Percentiles rank a stretch among this genome's conserved stretches.
Conservation (phyloP, 2,113 vertebrate species). For the Trachemys scripta region DNA sequence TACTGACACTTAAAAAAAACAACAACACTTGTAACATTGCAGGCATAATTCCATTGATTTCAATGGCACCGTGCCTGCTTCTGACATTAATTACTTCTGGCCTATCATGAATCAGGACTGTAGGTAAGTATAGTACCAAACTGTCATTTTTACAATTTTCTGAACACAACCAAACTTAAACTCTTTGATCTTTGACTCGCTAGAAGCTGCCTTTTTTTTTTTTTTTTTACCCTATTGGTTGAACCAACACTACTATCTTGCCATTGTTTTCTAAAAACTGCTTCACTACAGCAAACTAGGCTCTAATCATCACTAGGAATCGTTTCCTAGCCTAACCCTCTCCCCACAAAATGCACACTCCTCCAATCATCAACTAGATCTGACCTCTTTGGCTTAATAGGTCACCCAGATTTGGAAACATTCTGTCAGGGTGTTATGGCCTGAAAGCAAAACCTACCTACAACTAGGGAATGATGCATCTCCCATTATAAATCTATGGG, state of each 20-base stretch:
- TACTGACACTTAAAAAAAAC: slow-evolving; percentile 54
- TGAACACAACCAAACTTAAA: not conserved
- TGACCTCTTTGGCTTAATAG: slow-evolving; percentile 50
- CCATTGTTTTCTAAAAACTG: slow-evolving; percentile 8
- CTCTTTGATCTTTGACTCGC: slow-evolving; percentile 34
- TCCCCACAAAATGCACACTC: not conserved
- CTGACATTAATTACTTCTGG: not conserved
- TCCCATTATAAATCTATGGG: not conserved
- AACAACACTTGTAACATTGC: not conserved
- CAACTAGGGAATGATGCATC: not conserved
- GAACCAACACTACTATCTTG: slow-evolving; percentile 33
- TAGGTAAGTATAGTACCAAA: slow-evolving; percentile 35
- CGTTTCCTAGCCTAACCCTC: slow-evolving; percentile 50
- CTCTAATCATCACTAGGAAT: slow-evolving; percentile 57
- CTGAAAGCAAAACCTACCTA: not conserved
- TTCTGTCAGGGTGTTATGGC: slow-evolving; percentile 36
- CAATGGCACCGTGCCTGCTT: slow-evolving; percentile 21
- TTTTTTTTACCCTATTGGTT: slow-evolving; percentile 18
- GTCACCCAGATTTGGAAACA: slow-evolving; percentile 37
- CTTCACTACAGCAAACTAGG: slow-evolving; percentile 63
- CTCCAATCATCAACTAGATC: slow-evolving; percentile 52
- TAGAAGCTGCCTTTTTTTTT: not conserved
- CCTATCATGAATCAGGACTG: slow-evolving; percentile 50
- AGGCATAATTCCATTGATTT: slow-evolving; percentile 56
- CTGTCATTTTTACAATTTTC: slow-evolving; percentile 38